These are phyloP conservation scores for Myanophis thanlyinensis DNA, from an alignment of 2,113 vertebrate genomes.

Conservation along the genomic window DNA sequence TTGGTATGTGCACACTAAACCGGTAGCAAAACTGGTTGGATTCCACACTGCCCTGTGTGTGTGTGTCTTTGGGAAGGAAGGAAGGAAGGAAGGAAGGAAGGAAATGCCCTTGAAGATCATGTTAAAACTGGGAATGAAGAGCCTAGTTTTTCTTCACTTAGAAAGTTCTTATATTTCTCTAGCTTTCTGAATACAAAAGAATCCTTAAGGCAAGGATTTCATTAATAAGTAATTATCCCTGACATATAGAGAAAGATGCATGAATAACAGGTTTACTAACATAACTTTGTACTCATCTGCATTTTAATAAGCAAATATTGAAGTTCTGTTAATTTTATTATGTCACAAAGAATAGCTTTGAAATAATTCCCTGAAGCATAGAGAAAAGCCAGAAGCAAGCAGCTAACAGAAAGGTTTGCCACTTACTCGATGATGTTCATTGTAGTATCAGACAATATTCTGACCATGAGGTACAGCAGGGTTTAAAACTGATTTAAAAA, in stretches of 20 bases:
- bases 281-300: conserved; percentile 33
- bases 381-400: conserved; percentile 45
- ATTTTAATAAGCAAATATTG: conserved; percentile 57
- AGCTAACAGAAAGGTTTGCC: conserved; percentile 28
- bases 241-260: conserved; percentile 38
- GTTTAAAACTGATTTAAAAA: conserved; percentile 48
- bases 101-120: conserved; percentile 45
- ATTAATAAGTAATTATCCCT: conserved; percentile 63
- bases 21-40: no score
- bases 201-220: conserved; percentile 46
- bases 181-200: conserved; percentile 39
- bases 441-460: conserved; percentile 33
- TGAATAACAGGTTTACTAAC: conserved; percentile 36
- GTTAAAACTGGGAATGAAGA: conserved; percentile 26
- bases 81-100: conserved; percentile 16
- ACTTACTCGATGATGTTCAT: conserved; percentile 36
- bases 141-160: conserved; percentile 33
- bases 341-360: conserved; percentile 38
- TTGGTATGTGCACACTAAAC: no score
- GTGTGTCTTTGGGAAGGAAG: conserved; percentile 32
- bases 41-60: conserved; percentile 51
- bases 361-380: conserved; percentile 46
- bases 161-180: conserved; percentile 53
- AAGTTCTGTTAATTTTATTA: conserved; percentile 24
- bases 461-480: conserved; percentile 51